Evolutionary conservation across 2,888 invertebrate genomes (phyloP), one percentile per base, ranked within the genome.

Genomic region (Crioceris asparagi): DNA sequence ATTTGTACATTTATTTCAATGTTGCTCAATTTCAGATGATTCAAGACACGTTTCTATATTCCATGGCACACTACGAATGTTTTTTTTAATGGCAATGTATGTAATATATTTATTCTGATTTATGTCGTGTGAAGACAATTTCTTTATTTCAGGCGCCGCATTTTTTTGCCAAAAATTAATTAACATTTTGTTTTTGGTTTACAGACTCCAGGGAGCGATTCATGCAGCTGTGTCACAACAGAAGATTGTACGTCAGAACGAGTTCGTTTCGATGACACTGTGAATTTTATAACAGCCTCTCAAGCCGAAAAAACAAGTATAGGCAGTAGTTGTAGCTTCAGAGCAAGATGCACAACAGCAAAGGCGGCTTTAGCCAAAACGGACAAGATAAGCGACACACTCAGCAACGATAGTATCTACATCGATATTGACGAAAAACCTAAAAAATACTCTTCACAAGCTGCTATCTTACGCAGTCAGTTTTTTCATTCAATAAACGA

Each of bases 221-320:
- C 67, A 37, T 65, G 63, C 52, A 57, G 67, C 57, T 65, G 66
- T 43, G 56, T 60, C 3, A 62, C 60, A 17, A 61, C 62, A 2
- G 73, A 73, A 46, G 73, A 74, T 39, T 69, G 72, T 38, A 67
- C 67, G 17, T 75, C 74, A 1, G 77, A 77, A 52, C 63, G 77
- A n/a, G 76, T 77, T 2, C 66, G 75, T 37, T 77, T 77, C 52
- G 77, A 77, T 51, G 75, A 75, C 55, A 74, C 74, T 46, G 72
- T 77, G 39, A 75, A 72, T 49, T 71, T 72, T 52, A 70, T 74
- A 35, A 69, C 66, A 31, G 53, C 51, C n/a, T 52, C 52, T 11
- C 53, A 56, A 32, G 57, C 59, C n/a, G 67, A 67, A 40, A 69
- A 69, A 44, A 56, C 61, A 3, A 62, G 62, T 44, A 64, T 62